phyloP scores from a whole-genome alignment of 2,797 vertebrate species.

The Anas bahamensis region DNA sequence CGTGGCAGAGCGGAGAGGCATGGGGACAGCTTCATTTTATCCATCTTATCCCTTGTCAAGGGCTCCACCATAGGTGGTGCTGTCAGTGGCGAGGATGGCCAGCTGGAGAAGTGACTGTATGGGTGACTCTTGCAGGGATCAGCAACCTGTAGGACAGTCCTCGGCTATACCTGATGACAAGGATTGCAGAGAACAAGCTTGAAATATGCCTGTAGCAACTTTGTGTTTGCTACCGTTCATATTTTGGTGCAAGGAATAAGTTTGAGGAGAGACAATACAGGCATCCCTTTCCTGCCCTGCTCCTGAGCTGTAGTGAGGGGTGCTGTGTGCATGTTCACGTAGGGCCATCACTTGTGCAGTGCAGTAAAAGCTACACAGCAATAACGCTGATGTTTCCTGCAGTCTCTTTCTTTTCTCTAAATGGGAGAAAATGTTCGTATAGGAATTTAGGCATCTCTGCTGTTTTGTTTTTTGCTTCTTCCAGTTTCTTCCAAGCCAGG shows the following conservation, averaged over 20 bases:
- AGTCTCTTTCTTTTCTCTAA: background rate
- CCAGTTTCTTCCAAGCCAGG: conserved; percentile 95
- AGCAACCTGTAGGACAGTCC: background rate
- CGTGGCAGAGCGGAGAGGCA: fast-evolving
- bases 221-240: background rate
- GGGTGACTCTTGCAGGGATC: background rate
- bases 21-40: background rate
- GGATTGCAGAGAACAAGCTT: background rate
- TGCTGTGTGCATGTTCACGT: background rate
- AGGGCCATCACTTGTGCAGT: background rate
- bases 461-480: conserved; percentile 42
- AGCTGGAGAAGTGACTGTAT: background rate
- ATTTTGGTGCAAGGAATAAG: background rate
- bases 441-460: conserved; percentile 45
- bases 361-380: background rate
- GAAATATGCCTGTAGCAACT: background rate
- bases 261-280: fast-evolving
- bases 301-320: background rate
- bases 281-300: background rate
- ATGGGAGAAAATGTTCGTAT: background rate
- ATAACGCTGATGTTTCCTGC: background rate
- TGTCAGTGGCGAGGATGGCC: background rate
- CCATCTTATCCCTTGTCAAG: background rate
- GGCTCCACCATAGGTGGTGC: background rate
- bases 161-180: background rate